These are phyloP conservation scores for Lithobates sylvaticus DNA, from an alignment of 2,797 vertebrate species.

Conservation along the genomic window DNA sequence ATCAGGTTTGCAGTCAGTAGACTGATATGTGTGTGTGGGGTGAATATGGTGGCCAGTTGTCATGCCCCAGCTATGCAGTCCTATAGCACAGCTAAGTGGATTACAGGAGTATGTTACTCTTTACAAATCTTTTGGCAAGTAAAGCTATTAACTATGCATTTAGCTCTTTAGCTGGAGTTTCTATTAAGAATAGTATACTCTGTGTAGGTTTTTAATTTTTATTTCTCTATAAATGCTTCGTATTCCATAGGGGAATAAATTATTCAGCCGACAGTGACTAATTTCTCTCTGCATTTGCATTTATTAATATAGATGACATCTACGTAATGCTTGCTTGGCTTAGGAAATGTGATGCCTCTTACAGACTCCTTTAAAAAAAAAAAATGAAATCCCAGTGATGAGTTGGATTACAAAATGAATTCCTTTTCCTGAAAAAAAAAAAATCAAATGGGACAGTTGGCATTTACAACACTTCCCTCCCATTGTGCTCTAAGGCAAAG, in stretches of 20 bases:
- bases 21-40: background rate
- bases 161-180: background rate
- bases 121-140: no score
- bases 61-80: no score
- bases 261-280: constrained; percentile 44
- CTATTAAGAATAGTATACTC: background rate
- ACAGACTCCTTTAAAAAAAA: background rate
- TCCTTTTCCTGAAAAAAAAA: no score
- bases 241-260: constrained; percentile 37
- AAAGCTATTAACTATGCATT: background rate
- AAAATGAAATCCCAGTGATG: no score
- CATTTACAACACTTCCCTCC: no score
- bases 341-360: background rate
- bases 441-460: no score
- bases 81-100: no score
- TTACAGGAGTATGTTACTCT: no score
- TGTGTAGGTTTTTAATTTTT: background rate
- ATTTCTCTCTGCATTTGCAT: constrained; percentile 32
- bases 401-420: background rate
- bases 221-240: background rate
- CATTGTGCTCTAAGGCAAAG: no score
- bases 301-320: constrained; percentile 17
- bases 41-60: background rate
- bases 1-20: background rate
- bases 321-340: background rate